Percentiles rank a stretch among this genome's conserved stretches.
These are phyloP conservation scores for Neodiprion virginianus DNA, from an alignment of 1,140 invertebrate genomes.

Conservation along the genomic window DNA sequence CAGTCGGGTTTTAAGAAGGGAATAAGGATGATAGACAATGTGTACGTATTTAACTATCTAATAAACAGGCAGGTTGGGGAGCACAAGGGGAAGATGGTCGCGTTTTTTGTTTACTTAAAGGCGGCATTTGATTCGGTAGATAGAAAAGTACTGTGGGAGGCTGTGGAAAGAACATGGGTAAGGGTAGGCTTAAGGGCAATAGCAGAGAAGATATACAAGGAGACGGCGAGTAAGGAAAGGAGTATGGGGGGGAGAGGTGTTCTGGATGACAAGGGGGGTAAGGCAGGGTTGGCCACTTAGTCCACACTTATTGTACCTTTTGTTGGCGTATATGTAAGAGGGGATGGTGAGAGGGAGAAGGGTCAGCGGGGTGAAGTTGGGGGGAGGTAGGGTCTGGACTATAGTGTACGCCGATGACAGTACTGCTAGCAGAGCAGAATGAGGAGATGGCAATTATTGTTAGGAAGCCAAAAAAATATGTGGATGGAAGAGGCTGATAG, in stretches of 20 bases:
- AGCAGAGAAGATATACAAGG: conserved; percentile 15
- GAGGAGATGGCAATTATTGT: conserved; percentile 27
- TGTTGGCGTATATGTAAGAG: conserved; percentile 15
- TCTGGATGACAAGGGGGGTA: conserved; percentile 20
- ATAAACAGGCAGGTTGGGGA: background rate
- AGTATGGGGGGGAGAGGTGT: background rate
- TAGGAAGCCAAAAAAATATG: conserved; percentile 19
- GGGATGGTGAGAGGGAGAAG: conserved; percentile 18
- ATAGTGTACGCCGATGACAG: conserved; percentile 31
- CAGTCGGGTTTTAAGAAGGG: background rate
- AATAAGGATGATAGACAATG: background rate
- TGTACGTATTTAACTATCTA: background rate
- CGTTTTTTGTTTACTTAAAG: conserved; percentile 19
- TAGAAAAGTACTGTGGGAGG: conserved; percentile 10
- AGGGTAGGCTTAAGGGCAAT: conserved; percentile 1
- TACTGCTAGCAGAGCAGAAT: conserved; percentile 25
- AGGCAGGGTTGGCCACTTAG: conserved; percentile 24
- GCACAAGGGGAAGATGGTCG: background rate
- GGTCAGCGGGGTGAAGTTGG: conserved; percentile 21
- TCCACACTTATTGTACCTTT: conserved; percentile 20
- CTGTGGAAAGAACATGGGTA: conserved; percentile 10
- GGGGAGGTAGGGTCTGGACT: conserved; percentile 20
- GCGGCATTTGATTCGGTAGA: conserved; percentile 18
- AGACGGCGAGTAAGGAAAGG: conserved; percentile 16
- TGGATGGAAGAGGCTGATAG: conserved; percentile 20